Conservation (phyloP, 2,888 invertebrate species). For the Arrhopalites spinosus region DNA sequence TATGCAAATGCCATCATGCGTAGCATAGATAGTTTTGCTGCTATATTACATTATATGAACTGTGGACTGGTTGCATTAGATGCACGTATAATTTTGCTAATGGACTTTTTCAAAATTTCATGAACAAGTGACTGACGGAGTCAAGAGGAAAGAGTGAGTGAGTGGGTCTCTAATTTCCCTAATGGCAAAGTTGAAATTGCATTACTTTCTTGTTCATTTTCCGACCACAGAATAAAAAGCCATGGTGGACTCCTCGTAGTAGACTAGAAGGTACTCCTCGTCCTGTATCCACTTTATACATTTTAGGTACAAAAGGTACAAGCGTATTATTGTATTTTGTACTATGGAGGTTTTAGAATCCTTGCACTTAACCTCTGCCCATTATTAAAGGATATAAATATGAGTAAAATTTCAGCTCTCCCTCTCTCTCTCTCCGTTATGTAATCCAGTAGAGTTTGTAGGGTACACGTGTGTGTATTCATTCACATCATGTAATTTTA, state of each 20-base stretch:
- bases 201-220: conserved; percentile 9
- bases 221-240: conserved; percentile 3
- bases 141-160: neutral
- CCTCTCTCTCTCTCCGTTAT: no score
- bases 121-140: conserved; percentile 22
- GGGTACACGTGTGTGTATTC: no score
- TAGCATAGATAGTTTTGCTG: neutral
- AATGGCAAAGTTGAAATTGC: conserved; percentile 33
- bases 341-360: no score
- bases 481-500: no score
- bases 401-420: no score
- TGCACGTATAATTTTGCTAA: conserved; percentile 27
- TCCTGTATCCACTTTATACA: no score
- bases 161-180: conserved; percentile 34
- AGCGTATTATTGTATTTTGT: no score
- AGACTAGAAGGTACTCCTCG: conserved; percentile 2
- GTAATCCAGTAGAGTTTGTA: no score
- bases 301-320: no score
- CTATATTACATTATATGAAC: neutral
- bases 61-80: no score
- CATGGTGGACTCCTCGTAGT: neutral
- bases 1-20: neutral
- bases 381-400: no score
- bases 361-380: no score
- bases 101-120: conserved; percentile 30